Percentiles rank a stretch among this genome's conserved stretches.
Conservation (phyloP, 2,113 vertebrate genomes). For the Chamaea fasciata region DNA sequence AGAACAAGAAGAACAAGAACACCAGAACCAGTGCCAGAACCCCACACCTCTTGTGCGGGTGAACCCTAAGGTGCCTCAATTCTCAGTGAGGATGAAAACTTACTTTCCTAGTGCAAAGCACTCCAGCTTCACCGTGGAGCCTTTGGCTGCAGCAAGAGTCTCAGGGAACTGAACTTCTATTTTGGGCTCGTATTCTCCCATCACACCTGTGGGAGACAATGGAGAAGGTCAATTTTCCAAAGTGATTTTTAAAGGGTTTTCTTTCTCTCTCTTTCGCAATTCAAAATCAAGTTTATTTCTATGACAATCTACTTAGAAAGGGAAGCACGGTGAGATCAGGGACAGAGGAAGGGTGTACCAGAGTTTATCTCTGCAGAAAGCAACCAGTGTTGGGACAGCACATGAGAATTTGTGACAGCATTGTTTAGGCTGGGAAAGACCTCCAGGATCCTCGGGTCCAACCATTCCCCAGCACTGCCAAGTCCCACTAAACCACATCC, state of each 20-base stretch:
- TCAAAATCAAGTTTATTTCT: neutral
- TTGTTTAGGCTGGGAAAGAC: neutral
- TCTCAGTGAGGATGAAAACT: constrained; percentile 55
- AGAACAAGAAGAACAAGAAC: too few relatives aligned
- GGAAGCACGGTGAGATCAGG: too few relatives aligned
- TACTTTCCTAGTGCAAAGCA: constrained; percentile 97
- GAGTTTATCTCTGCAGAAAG: neutral
- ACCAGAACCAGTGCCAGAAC: neutral
- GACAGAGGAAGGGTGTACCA: neutral
- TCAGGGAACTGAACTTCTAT: constrained; percentile 97
- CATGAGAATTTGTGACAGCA: neutral
- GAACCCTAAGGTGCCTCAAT: neutral
- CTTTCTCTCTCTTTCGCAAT: neutral
- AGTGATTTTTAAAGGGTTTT: neutral
- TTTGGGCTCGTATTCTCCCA: constrained; percentile 98
- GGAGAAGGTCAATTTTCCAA: neutral
- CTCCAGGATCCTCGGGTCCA: neutral
- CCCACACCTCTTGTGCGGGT: neutral
- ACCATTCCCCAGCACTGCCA: neutral
- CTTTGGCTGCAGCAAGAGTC: constrained; percentile 87
- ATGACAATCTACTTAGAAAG: rapidly evolving
- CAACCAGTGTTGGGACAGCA: rapidly evolving
- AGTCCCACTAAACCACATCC: neutral
- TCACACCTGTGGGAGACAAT: constrained; percentile 77
- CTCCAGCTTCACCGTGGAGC: constrained; percentile 87